Evolutionary conservation across 92 coral and sea anemone species (phyloP).

Genomic region (Nematostella vectensis): DNA sequence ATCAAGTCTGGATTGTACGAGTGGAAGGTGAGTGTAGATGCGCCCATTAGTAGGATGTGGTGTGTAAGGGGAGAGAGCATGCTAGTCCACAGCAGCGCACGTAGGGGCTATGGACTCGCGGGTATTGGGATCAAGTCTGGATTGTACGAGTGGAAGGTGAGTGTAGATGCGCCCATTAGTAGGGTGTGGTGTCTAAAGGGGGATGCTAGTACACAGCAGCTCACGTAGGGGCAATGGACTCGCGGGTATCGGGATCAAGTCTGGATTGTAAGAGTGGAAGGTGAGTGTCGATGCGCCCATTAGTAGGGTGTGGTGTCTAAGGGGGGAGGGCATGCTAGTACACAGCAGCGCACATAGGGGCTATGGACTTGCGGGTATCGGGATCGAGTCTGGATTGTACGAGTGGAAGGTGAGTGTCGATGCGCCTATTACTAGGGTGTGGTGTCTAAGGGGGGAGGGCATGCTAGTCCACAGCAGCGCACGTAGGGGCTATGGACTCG

Average conservation of each 20-base stretch:
- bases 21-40: slow-evolving; percentile 81
- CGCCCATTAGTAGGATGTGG: slow-evolving; percentile 46
- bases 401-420: slow-evolving; percentile 85
- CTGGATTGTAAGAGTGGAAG: slow-evolving; percentile 88
- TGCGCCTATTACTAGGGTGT: slow-evolving; percentile 50
- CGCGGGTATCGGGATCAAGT: slow-evolving; percentile 74
- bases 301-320: slow-evolving; percentile 50
- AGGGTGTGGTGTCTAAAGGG: slow-evolving; percentile 50
- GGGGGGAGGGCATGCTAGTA: slow-evolving; percentile 41
- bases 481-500: slow-evolving; percentile 70
- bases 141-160: slow-evolving; percentile 85
- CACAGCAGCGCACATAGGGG: slow-evolving; percentile 57
- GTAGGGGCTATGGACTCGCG: slow-evolving; percentile 74
- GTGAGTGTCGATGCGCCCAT: slow-evolving; percentile 47
- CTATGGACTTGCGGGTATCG: slow-evolving; percentile 73
- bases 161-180: slow-evolving; percentile 23
- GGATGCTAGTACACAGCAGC: slow-evolving; percentile 52
- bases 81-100: slow-evolving; percentile 51
- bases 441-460: slow-evolving; percentile 41
- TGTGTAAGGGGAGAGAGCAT: slow-evolving; percentile 50
- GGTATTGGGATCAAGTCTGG: slow-evolving; percentile 83
- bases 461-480: slow-evolving; percentile 59
- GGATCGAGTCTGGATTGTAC: slow-evolving; percentile 74
- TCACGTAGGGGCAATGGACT: slow-evolving; percentile 64
- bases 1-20: slow-evolving; percentile 79